Percentiles rank a stretch among this genome's conserved stretches.
These are phyloP conservation scores for Microcebus griseorufus DNA, from an alignment of 2,113 vertebrate genomes.

Conservation along the genomic window DNA sequence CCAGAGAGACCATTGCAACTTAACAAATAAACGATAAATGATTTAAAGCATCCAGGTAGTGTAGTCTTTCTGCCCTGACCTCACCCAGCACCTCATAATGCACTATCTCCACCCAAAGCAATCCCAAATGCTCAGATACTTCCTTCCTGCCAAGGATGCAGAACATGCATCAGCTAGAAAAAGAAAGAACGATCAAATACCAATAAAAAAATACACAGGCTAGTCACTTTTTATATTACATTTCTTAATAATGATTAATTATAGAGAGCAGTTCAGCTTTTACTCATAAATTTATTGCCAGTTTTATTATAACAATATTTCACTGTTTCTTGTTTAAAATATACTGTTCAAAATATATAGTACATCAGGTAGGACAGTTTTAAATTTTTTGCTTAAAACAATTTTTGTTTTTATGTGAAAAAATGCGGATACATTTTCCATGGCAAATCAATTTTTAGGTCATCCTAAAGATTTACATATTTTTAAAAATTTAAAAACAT, in stretches of 20 bases:
- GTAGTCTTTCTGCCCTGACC: neutral
- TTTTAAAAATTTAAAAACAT: neutral
- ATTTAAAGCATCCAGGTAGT: neutral
- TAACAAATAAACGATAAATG: neutral
- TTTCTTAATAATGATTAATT: conserved; percentile 19
- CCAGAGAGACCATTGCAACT: neutral
- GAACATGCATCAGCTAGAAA: neutral
- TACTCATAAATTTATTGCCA: conserved; percentile 55
- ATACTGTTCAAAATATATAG: conserved; percentile 34
- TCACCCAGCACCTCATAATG: neutral
- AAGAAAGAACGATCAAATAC: neutral
- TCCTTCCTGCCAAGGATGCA: neutral
- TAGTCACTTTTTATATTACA: neutral
- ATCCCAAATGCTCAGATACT: neutral
- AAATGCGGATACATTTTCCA: conserved; percentile 58
- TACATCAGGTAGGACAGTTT: conserved; percentile 21
- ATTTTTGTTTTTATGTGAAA: conserved; percentile 64
- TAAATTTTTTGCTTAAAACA: neutral
- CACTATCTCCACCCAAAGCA: neutral
- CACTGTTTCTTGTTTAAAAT: conserved; percentile 13
- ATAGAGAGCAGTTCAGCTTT: conserved; percentile 42
- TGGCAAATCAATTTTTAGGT: neutral
- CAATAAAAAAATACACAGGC: neutral
- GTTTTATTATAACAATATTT: conserved; percentile 64
- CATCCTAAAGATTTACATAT: neutral